Percentiles rank a stretch among this genome's conserved stretches.
phyloP scores from a whole-genome alignment of 2,888 invertebrate genomes.

The Steinernema carpocapsae region DNA sequence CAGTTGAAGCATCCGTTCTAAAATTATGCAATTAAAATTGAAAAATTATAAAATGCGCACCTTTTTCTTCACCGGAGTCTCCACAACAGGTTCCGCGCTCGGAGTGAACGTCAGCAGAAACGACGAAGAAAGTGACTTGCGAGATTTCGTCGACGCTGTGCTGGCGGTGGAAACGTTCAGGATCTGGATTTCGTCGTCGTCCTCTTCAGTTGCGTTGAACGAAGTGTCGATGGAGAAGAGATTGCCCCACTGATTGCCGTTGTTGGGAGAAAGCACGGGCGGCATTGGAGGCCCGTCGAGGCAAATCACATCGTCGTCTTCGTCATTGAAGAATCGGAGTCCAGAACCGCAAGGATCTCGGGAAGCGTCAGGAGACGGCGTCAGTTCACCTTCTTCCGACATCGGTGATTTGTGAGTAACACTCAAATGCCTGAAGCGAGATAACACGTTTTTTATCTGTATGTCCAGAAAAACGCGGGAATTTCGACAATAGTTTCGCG shows the following conservation, averaged over 20 bases:
- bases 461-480: no score
- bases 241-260: no score
- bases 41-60: no score
- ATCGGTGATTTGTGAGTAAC: background rate
- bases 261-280: no score
- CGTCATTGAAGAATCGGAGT: background rate
- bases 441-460: no score
- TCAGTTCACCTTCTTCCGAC: conserved; percentile 15
- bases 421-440: no score
- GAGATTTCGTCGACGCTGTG: background rate
- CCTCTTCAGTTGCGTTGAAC: background rate
- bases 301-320: conserved; percentile 10
- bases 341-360: background rate
- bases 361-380: background rate
- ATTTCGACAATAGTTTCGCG: no score
- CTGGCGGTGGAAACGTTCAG: background rate
- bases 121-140: background rate
- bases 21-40: background rate
- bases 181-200: background rate
- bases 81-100: background rate
- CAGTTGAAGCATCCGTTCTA: conserved; percentile 23
- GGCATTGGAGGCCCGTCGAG: background rate
- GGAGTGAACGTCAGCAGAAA: background rate
- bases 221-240: background rate
- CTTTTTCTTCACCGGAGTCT: background rate